Evolutionary conservation across 35 echinoderm and acorn worm genomes (phyloP).

Genomic region (Apostichopus californicus): DNA sequence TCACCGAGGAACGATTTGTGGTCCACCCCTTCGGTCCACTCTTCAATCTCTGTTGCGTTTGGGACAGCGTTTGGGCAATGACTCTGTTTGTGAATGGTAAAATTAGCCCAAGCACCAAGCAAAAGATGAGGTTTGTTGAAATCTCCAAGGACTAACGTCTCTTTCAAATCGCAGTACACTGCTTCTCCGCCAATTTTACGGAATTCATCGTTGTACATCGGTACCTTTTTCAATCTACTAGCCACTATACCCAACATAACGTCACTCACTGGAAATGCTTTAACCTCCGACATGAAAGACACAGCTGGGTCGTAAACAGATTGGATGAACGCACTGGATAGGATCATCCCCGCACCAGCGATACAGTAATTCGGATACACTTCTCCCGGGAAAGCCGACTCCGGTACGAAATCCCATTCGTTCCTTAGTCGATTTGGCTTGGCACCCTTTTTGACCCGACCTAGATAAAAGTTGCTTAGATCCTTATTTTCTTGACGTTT

Average conservation of each 20-base stretch:
- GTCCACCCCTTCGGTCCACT: slow-evolving; percentile 61
- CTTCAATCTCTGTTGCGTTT: slow-evolving; percentile 60
- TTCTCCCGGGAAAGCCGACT: slow-evolving; percentile 53
- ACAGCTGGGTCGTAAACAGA: slow-evolving; percentile 36
- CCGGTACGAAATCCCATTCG: slow-evolving; percentile 63
- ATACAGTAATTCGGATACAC: slow-evolving; percentile 83
- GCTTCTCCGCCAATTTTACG: slow-evolving; percentile 79
- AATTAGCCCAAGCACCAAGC: slow-evolving; percentile 65
- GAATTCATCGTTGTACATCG: slow-evolving; percentile 77
- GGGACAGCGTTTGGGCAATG: slow-evolving; percentile 65
- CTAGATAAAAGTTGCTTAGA: slow-evolving; percentile 57
- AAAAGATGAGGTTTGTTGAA: slow-evolving; percentile 58
- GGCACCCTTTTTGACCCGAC: slow-evolving; percentile 70
- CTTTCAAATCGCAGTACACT: slow-evolving; percentile 75
- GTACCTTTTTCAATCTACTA: slow-evolving; percentile 35
- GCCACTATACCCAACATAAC: slow-evolving; percentile 72
- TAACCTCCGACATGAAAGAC: slow-evolving; percentile 38
- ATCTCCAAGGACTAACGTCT: slow-evolving; percentile 68
- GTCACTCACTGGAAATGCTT: slow-evolving; percentile 69
- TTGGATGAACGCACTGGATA: slow-evolving; percentile 67
- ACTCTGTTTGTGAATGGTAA: slow-evolving; percentile 40
- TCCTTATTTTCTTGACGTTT: slow-evolving; percentile 60
- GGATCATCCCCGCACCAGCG: slow-evolving; percentile 75
- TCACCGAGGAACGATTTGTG: slow-evolving; percentile 61
- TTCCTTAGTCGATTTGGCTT: slow-evolving; percentile 54